Base-by-base conservation (phyloP, 1,140 invertebrate genomes). In the Monomorium pharaonis region DNA sequence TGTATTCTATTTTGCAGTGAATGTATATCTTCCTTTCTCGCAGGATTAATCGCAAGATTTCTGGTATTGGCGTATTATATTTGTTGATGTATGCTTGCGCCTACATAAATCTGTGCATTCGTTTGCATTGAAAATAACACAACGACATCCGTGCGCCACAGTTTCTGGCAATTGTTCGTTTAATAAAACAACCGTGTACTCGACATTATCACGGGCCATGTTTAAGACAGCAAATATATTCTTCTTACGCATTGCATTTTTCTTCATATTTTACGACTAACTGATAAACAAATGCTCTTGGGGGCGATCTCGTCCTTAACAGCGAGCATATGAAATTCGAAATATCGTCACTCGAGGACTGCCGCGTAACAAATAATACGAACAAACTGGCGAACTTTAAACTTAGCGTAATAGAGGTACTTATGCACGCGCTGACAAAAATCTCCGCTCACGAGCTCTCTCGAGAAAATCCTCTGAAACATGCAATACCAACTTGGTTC, bases 351-450 rank as follows among this genome's bases (percentile, higher is more conserved):
- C 30, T 14, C 27, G 21, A n/a, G 47, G 21, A 24, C 5, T 7
- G 16, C 49, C 18, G 44, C 62, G n/a, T n/a, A 24, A n/a, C 49
- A 54, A 80, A 80, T 69, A 49, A 67, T 42, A 67, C 49, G 49
- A 44, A 69, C 62, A 69, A 69, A 47, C 77, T 56, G 62, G 77
- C 30, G 60, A 63, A 63, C 77, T 80, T 80, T 80, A 42, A 80
- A 80, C 77, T 69, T n/a, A 33, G 21, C 18, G 47, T 54, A 67
- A 69, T 80, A 56, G 33, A 42, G 33, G 62, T 33, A 69, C 77
- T 80, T 54, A 56, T 62, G 42, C 74, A 44, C 56, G 76, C 44
- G 21, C 76, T 80, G 76, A 80, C 76, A 80, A 67, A 62, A n/a
- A 80, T 80, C 62, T 67, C 58, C 44, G 58, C 21, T 54, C 62